Conservation (phyloP, 2,113 vertebrate genomes). For the Hepsetus odoe region DNA sequence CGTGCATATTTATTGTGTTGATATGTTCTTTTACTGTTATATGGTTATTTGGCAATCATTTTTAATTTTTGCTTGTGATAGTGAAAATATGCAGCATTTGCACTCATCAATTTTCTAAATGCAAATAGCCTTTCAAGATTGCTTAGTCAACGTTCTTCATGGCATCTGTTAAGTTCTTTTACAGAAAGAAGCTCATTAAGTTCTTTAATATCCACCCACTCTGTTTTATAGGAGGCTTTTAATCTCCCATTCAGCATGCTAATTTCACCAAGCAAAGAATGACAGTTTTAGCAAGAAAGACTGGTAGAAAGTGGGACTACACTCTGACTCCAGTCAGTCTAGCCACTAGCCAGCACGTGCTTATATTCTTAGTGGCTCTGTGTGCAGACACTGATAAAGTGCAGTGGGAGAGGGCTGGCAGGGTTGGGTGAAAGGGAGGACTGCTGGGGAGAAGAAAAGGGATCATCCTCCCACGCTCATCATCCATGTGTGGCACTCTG, state of each 20-base stretch:
- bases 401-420: conserved; percentile 16
- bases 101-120: no score
- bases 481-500: not conserved
- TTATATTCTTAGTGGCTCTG: conserved; percentile 10
- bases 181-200: no score
- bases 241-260: not conserved
- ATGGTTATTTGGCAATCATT: no score
- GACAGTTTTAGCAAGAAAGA: not conserved
- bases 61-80: no score
- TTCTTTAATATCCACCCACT: not conserved
- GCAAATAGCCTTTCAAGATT: no score
- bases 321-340: not conserved
- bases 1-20: no score
- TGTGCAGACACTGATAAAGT: conserved; percentile 23
- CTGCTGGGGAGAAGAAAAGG: not conserved
- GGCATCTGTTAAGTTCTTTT: no score
- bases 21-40: no score
- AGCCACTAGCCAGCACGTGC: conserved; percentile 5
- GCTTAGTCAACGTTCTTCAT: no score
- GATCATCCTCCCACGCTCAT: conserved; percentile 19
- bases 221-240: not conserved
- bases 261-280: not conserved
- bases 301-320: not conserved
- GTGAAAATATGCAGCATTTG: no score
- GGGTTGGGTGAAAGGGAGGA: not conserved